These are phyloP conservation scores for Anticlea derivata DNA, from an alignment of 2,888 invertebrate species.

Conservation along the genomic window DNA sequence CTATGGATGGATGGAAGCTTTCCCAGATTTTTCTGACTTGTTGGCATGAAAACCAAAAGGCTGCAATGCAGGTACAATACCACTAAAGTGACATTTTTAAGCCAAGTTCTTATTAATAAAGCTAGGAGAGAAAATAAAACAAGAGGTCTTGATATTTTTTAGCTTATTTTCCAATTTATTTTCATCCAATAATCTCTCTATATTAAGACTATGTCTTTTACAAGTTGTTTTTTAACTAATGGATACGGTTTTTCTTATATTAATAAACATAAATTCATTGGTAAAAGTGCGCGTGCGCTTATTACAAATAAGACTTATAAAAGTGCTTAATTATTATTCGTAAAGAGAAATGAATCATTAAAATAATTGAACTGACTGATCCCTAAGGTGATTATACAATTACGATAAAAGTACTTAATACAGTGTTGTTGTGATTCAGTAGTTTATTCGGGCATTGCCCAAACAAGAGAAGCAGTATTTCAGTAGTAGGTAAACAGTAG, in stretches of 20 bases:
- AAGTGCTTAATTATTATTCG: neutral
- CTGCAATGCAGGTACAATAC: neutral
- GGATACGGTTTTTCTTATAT: constrained; percentile 55
- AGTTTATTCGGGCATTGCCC: too few species aligned
- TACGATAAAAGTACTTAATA: too few species aligned
- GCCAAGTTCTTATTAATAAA: neutral
- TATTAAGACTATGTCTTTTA: constrained; percentile 63
- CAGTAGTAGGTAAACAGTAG: too few species aligned
- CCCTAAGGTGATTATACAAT: too few species aligned
- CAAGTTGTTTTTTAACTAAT: constrained; percentile 47
- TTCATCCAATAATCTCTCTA: constrained; percentile 58
- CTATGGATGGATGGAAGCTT: neutral
- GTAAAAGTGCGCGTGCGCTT: constrained; percentile 4
- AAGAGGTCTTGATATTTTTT: neutral
- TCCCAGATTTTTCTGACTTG: constrained; percentile 2
- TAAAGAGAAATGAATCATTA: too few species aligned
- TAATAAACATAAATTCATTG: constrained; percentile 22
- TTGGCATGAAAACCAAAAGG: neutral
- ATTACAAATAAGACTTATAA: neutral
- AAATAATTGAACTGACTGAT: neutral
- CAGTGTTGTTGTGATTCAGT: too few species aligned
- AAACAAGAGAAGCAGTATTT: too few species aligned
- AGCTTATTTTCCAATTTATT: constrained; percentile 42
- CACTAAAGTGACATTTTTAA: too few species aligned
- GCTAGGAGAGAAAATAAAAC: constrained; percentile 1